A percentile compares a stretch with the other conserved stretches of the same genome.
Conservation (phyloP, 2,797 vertebrate species). For the Megalops cyprinoides region DNA sequence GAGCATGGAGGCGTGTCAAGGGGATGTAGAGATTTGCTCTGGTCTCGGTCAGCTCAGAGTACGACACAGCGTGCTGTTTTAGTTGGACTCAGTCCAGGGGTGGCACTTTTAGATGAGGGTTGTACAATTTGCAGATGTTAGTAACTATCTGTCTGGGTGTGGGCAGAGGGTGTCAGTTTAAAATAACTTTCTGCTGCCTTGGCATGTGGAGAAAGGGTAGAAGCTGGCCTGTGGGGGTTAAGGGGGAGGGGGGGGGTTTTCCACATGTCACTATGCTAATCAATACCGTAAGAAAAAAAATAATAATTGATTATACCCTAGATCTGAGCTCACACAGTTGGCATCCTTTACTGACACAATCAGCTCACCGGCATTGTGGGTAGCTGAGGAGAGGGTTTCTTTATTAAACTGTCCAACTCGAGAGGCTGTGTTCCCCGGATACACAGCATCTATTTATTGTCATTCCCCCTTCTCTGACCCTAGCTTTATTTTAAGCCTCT, state of each 20-base stretch:
- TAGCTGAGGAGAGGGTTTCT: conserved; percentile 49
- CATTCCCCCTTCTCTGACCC: conserved; percentile 71
- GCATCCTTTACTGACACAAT: conserved; percentile 56
- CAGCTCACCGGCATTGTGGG: conserved; percentile 54
- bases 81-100: conserved; percentile 68
- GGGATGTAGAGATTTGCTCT: conserved; percentile 9
- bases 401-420: conserved; percentile 69
- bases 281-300: conserved; percentile 60
- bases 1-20: background rate
- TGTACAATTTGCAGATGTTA: conserved; percentile 87
- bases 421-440: conserved; percentile 74
- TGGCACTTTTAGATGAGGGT: conserved; percentile 61
- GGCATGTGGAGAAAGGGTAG: conserved; percentile 56
- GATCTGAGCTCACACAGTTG: conserved; percentile 46
- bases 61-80: conserved; percentile 57
- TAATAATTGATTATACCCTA: conserved; percentile 32
- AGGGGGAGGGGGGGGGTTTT: conserved; percentile 49
- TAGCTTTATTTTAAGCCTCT: conserved; percentile 89
- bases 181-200: conserved; percentile 80
- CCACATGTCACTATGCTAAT: conserved; percentile 64
- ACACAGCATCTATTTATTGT: conserved; percentile 84
- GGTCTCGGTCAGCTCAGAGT: conserved; percentile 37
- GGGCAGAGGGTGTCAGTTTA: conserved; percentile 79
- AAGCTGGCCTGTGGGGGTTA: conserved; percentile 35
- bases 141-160: conserved; percentile 73